A percentile compares a stretch with the other conserved stretches of the same genome.
Conservation (phyloP, 2,797 vertebrate species). For the Tympanoctomys barrerae region DNA sequence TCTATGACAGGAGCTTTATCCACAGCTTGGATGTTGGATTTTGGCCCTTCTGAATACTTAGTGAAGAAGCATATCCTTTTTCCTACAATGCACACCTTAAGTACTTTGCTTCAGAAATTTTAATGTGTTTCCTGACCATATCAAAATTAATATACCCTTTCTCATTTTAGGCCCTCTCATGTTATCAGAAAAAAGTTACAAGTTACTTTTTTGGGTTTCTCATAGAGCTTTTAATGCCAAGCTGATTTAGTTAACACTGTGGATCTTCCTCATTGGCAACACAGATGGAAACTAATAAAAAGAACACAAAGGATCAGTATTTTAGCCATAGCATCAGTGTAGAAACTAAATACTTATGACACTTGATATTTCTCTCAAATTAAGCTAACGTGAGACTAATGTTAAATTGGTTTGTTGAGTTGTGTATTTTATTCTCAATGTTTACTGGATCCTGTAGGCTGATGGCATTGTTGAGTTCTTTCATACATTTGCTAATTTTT, state of each 20-base stretch:
- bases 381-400: neutral
- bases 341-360: neutral
- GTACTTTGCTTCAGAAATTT: neutral
- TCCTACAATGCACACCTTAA: neutral
- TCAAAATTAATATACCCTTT: neutral
- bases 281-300: neutral
- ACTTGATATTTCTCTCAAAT: neutral
- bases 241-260: neutral
- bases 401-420: neutral
- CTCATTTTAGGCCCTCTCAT: neutral
- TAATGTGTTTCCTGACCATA: neutral
- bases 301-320: neutral
- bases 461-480: neutral
- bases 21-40: neutral
- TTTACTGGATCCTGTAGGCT: neutral
- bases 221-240: rapidly evolving
- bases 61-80: neutral
- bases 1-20: neutral
- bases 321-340: neutral
- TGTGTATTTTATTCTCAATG: neutral
- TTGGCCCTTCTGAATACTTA: neutral
- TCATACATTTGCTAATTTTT: neutral
- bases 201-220: neutral
- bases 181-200: neutral
- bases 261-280: too few relatives aligned